A percentile compares a stretch with the other conserved stretches of the same genome.
Conservation (phyloP, 2,797 vertebrate species). For the Graptemys geographica region DNA sequence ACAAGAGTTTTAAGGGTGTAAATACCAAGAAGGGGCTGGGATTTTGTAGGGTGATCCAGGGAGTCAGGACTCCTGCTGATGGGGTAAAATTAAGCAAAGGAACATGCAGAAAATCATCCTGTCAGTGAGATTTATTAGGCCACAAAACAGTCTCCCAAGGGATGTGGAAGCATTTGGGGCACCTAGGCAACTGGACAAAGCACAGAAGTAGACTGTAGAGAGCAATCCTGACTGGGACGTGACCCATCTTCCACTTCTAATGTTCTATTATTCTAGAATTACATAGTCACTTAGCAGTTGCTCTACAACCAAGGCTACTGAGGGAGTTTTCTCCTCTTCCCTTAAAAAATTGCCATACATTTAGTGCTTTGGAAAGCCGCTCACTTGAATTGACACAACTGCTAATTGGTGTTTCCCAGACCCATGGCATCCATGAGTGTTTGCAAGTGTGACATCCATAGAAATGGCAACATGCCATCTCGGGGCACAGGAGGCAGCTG, state of each 20-base stretch:
- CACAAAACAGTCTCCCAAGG: background rate
- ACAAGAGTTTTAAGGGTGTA: background rate
- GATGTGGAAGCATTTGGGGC: background rate
- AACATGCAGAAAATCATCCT: background rate
- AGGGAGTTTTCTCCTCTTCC: background rate
- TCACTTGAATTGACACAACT: background rate
- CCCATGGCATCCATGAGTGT: background rate
- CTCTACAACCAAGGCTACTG: background rate
- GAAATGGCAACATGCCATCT: background rate
- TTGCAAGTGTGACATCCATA: background rate
- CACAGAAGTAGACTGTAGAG: background rate
- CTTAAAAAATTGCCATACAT: background rate
- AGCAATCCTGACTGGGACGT: background rate
- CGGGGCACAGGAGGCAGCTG: background rate
- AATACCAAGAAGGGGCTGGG: background rate
- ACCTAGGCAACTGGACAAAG: background rate
- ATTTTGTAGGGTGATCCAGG: background rate
- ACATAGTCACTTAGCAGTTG: background rate
- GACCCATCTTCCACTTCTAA: background rate
- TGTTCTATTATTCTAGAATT: background rate
- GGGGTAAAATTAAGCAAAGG: background rate
- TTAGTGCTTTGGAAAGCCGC: background rate
- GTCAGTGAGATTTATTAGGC: background rate
- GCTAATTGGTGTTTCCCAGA: background rate
- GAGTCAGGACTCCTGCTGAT: background rate